phyloP scores from a whole-genome alignment of 1,140 invertebrate genomes.

The Adelges cooleyi region DNA sequence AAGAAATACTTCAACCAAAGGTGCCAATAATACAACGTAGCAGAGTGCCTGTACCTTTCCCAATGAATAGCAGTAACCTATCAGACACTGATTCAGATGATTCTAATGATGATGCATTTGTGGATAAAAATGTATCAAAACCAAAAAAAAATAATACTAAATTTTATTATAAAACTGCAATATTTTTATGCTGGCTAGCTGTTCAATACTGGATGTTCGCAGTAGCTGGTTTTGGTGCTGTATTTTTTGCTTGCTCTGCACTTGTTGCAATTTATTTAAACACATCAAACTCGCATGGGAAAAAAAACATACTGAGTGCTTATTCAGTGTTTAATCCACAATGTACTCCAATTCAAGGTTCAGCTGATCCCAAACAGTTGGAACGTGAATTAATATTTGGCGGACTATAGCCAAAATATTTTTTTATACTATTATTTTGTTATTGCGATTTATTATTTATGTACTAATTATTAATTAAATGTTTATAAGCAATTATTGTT shows the following conservation, averaged over 20 bases:
- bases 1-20: neutral
- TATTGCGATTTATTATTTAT: too few relatives aligned
- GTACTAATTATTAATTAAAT: too few relatives aligned
- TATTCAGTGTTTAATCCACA: constrained; percentile 97
- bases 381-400: constrained; percentile 71
- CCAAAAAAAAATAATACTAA: neutral
- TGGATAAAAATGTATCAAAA: neutral
- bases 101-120: neutral
- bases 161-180: neutral
- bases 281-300: constrained; percentile 59
- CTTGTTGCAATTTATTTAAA: constrained; percentile 74
- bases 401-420: neutral
- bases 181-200: neutral
- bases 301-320: constrained; percentile 70
- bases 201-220: constrained; percentile 19
- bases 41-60: neutral
- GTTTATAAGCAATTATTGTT: too few relatives aligned
- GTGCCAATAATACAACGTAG: neutral
- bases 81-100: neutral
- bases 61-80: neutral
- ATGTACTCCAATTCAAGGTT: constrained; percentile 83
- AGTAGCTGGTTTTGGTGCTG: constrained; percentile 72
- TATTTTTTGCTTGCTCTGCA: constrained; percentile 71
- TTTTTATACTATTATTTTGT: neutral
- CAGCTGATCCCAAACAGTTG: constrained; percentile 88